Evolutionary conservation across 1,140 invertebrate genomes (phyloP), one percentile per base, ranked within the genome.

Genomic region (Lineus longissimus): DNA sequence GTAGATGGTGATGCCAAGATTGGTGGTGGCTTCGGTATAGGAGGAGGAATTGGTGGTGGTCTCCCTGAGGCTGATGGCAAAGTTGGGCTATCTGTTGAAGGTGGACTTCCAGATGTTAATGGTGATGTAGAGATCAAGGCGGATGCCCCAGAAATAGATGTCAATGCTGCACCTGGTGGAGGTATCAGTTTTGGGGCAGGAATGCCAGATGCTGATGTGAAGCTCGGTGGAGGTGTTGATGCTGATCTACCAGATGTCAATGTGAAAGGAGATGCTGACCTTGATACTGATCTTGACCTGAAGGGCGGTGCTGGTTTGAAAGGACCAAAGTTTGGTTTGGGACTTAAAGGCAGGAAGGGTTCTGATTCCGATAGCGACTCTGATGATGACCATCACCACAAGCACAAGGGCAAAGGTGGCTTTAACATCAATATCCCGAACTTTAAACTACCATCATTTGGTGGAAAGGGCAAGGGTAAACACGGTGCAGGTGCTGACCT

Each of bases 401-500:
- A 36, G 33, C 33, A 27, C n/a, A 51, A 51, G n/a, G 25, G 4
- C 9, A 51, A 51, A 51, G 6, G 47, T 51, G 47, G 47, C 25
- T 51, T 51, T 27, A 27, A 51, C 47, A 51, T 51, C 47, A 51
- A 51, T n/a, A 19, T 51, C 6, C 47, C 47, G 4, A 4, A 51
- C 25, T 7, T 51, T n/a, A 27, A 51, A 9, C 6, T 51, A n/a
- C n/a, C n/a, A 11, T 51, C n/a, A 51, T 51, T 51, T 51, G 47
- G 47, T 51, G 47, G 47, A 51, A 51, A n/a, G 47, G 25, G 25
- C 4, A 51, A 51, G 25, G 47, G 47, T n/a, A 51, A 19, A 51
- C 25, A 27, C n/a, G 25, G 47, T 7, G n/a, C 19, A 4, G n/a
- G 47, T 51, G 19, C 47, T 51, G 47, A 27, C 15, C 6, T 36